Evolutionary conservation across 2,888 invertebrate species (phyloP).

Genomic region (Keiferia lycopersicella): DNA sequence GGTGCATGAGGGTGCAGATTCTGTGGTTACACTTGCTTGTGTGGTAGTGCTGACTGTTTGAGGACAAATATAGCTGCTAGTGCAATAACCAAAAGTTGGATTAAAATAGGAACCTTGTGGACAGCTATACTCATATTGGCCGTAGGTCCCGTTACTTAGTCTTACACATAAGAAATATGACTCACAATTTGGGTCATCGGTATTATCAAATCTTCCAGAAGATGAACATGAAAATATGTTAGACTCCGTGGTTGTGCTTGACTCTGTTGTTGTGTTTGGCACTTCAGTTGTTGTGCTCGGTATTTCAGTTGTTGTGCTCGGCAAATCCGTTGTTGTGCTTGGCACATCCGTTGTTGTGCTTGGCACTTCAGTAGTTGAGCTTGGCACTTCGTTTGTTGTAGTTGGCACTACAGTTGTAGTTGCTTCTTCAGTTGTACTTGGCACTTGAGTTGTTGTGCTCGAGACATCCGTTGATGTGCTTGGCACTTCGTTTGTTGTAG

Average conservation of each 20-base stretch:
- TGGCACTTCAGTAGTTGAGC: no score
- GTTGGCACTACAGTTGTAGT: no score
- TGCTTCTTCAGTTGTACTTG: no score
- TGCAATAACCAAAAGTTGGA: constrained; percentile 51
- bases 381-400: no score
- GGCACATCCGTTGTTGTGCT: no score
- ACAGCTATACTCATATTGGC: constrained; percentile 37
- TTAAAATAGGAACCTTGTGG: constrained; percentile 68
- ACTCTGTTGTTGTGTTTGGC: background rate
- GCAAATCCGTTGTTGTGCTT: no score
- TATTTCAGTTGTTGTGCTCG: no score
- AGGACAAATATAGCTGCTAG: constrained; percentile 56
- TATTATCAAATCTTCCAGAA: constrained; percentile 65
- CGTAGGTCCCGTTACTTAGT: constrained; percentile 31
- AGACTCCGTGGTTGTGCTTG: background rate
- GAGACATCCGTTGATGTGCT: background rate
- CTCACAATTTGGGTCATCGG: constrained; percentile 61
- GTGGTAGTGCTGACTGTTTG: constrained; percentile 47
- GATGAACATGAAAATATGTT: constrained; percentile 53
- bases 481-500: background rate
- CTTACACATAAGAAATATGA: constrained; percentile 65
- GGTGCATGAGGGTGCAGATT: constrained; percentile 49
- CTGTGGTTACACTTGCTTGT: constrained; percentile 35
- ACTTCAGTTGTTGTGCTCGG: no score
- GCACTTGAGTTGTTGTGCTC: background rate